Evolutionary conservation across 1,140 invertebrate species (phyloP), one percentile per base, ranked within the genome.

Genomic region (Homarus americanus): DNA sequence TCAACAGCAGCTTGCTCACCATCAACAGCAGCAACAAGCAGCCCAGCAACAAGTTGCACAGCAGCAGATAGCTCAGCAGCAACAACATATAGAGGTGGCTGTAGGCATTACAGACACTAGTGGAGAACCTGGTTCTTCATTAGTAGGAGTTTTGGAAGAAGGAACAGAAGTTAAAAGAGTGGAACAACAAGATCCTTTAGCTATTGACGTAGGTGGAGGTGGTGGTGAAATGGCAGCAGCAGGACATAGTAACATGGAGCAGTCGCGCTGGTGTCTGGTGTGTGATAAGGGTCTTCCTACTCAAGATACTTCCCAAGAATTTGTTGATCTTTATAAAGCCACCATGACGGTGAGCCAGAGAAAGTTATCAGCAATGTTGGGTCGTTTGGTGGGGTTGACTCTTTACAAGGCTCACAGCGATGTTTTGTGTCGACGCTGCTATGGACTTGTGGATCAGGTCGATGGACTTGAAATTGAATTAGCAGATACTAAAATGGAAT

Each of bases 401-500:
- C 24, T 75, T 7, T 49, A 76, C 40, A 75, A 49, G n/a, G 89
- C 89, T 36, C 89, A 91, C 34, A 91, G 89, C 49, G 58, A 78
- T 38, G 49, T 84, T 20, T 36, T 91, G 17, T 91, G 89, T 32
- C 72, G 89, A 10, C 69, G 89, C 10, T 91, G 89, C 40, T 91
- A 63, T 66, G 76, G 44, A 4, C 73, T 91, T 24, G 89, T 91
- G 49, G 89, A 91, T 41, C 82, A 91, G 53, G 89, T 91, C 24
- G 89, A 91, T 85, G 89, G 89, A 32, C 75, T 91, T 36, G 89
- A 91, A 66, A 84, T 91, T 34, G 89, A 91, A 58, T 40, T 91
- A 53, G 89, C 89, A 24, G 89, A 91, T 40, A 91, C 89, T n/a
- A 91, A 91, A 66, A 91, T 84, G 80, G 89, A 91, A 28, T 80